A percentile compares a stretch with the other conserved stretches of the same genome.
Conservation (phyloP, 2,797 vertebrate genomes). For the Rhadinocentrus ornatus region DNA sequence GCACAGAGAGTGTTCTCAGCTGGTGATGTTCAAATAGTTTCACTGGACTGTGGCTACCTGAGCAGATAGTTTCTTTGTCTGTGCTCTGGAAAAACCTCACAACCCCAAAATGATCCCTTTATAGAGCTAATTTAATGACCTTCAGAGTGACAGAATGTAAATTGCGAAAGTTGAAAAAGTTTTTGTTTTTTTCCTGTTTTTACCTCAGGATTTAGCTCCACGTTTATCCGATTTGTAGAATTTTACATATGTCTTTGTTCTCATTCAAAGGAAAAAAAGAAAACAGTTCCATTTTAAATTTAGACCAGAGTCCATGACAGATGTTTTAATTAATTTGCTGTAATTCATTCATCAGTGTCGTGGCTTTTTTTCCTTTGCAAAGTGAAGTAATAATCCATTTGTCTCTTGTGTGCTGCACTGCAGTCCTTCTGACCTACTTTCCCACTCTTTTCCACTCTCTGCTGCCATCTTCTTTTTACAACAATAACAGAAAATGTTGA, state of each 20-base stretch:
- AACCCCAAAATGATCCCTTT: conserved; percentile 27
- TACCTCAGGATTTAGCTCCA: conserved; percentile 5
- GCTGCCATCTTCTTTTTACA: conserved; percentile 66
- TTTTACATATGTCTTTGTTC: conserved; percentile 28
- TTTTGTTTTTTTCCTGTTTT: conserved; percentile 15
- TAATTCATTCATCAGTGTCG: conserved; percentile 75
- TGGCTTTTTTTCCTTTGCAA: conserved; percentile 56
- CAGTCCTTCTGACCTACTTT: conserved; percentile 80
- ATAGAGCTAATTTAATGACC: conserved; percentile 36
- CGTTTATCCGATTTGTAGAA: conserved; percentile 14
- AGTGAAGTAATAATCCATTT: conserved; percentile 76
- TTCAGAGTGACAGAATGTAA: conserved; percentile 23
- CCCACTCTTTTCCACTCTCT: conserved; percentile 52
- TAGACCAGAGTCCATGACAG: conserved; percentile 47
- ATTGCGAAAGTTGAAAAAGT: conserved; percentile 9
- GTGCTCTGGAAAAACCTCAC: conserved; percentile 9
- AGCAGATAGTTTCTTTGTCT: conserved; percentile 46
- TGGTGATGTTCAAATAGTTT: conserved; percentile 51
- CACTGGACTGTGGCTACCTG: conserved; percentile 49
- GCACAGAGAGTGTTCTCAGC: conserved; percentile 52
- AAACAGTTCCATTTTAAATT: conserved; percentile 42
- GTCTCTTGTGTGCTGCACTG: conserved; percentile 68
- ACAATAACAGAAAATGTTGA: conserved; percentile 59
- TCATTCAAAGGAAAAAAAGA: neutral
- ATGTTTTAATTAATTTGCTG: conserved; percentile 71